phyloP scores from a whole-genome alignment of 1,140 invertebrate genomes.

The Drosophila hydei region DNA sequence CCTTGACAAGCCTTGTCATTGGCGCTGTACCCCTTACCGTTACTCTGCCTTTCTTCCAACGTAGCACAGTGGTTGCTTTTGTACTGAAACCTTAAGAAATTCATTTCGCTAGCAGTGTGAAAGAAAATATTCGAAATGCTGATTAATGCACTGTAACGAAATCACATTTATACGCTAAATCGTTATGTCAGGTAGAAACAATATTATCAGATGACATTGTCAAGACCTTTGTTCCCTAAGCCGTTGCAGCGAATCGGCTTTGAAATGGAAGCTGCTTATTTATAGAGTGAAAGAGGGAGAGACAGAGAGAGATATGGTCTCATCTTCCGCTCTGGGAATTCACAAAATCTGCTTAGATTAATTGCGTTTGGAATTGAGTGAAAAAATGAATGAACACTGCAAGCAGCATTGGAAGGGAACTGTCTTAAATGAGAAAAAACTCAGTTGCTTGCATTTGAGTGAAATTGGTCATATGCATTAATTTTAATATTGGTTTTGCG shows the following conservation, averaged over 20 bases:
- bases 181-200: slow-evolving; percentile 29
- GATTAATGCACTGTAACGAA: slow-evolving; percentile 73
- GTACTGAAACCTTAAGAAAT: too few relatives aligned
- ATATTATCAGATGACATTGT: slow-evolving; percentile 25
- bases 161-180: slow-evolving; percentile 28
- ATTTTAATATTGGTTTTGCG: too few relatives aligned
- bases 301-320: neutral
- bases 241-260: slow-evolving; percentile 12
- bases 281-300: neutral
- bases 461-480: neutral
- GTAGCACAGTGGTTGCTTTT: too few relatives aligned
- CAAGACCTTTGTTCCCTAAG: slow-evolving; percentile 24
- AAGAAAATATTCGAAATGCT: slow-evolving; percentile 39
- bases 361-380: slow-evolving; percentile 2
- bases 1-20: slow-evolving; percentile 57
- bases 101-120: neutral
- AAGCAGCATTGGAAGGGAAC: neutral
- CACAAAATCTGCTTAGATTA: slow-evolving; percentile 15
- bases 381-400: neutral
- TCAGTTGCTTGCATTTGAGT: neutral
- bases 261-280: slow-evolving; percentile 18
- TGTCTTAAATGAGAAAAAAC: neutral
- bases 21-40: neutral
- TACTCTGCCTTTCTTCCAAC: too few relatives aligned
- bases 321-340: slow-evolving; percentile 1